Evolutionary conservation across 2,888 invertebrate species (phyloP), one percentile per base, ranked within the genome.

Genomic region (Cryptus armator): DNA sequence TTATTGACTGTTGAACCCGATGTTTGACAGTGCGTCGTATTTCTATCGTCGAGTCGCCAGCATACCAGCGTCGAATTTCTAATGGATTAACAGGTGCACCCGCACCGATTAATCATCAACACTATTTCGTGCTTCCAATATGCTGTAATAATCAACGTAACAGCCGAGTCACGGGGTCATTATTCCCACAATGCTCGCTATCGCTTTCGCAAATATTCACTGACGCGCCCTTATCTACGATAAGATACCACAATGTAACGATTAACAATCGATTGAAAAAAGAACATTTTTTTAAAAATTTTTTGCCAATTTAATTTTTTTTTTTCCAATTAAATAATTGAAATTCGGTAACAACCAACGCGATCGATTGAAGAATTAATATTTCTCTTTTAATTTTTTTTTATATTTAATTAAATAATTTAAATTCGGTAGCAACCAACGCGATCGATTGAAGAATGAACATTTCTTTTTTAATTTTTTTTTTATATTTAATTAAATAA

Each of bases 51-150:
- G 43, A 37, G 16, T 10, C 43, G 7, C 9, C 67, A 76, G 24
- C 62, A 80, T 76, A 62, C 64, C 70, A 4, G 71, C 44, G 46
- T 83, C 70, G 81, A 67, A 72, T 81, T 51, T 48, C 67, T 24
- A 51, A 53, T 70, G 68, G 48, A 24, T 24, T 43, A 67, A 71
- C 81, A 81, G 76, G 67, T 84, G 84, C 44, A 32, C 80, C 80
- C 84, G 51, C 62, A 76, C 64, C 24, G 16, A 66, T 37, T 24
- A 12, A 7, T 62, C 24, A 71, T 56, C 53, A 53, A 37, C 19
- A 12, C 51, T 51, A 37, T 32, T 53, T 71, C 53, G 53, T 56
- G 53, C 19, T 37, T 37, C 43, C 32, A 62, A 29, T 62, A 9
- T 10, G 29, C n/a, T 6, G 14, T 48, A 51, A 9, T 16, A n/a